Evolutionary conservation across 2,888 invertebrate genomes (phyloP).

Genomic region (Acanthosepion lycidas): DNA sequence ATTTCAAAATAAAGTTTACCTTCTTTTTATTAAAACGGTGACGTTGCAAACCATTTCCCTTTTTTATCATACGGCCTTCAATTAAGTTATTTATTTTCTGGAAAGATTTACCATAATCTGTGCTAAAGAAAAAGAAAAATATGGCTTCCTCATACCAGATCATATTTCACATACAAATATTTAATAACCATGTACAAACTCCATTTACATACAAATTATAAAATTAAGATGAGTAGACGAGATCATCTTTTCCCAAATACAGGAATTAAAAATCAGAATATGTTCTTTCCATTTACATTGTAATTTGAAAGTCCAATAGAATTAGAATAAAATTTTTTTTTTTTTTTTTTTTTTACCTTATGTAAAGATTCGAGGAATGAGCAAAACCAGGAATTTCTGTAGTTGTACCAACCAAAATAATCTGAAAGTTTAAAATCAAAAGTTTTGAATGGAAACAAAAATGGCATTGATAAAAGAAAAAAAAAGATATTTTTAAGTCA

Average conservation of each 20-base stretch:
- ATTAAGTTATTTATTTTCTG: slow-evolving; percentile 50
- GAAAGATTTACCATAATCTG: slow-evolving; percentile 59
- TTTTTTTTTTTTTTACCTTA: slow-evolving; percentile 56
- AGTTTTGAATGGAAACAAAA: too few species aligned
- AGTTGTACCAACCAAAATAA: slow-evolving; percentile 61
- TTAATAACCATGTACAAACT: too few species aligned
- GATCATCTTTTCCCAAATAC: too few species aligned
- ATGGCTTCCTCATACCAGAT: neutral
- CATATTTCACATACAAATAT: neutral
- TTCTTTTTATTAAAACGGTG: slow-evolving; percentile 61
- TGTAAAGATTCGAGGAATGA: slow-evolving; percentile 59
- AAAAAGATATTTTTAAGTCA: too few species aligned
- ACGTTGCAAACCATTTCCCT: slow-evolving; percentile 62
- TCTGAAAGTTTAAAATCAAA: slow-evolving; percentile 53
- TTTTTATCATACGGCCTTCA: slow-evolving; percentile 55
- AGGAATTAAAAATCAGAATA: neutral
- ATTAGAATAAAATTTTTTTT: too few species aligned
- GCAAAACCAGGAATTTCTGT: slow-evolving; percentile 49
- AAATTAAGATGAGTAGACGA: too few species aligned
- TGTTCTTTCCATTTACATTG: neutral
- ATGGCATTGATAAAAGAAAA: too few species aligned
- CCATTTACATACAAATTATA: neutral
- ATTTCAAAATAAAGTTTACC: slow-evolving; percentile 52
- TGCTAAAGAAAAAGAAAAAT: slow-evolving; percentile 51
- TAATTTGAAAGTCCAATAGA: neutral